Evolutionary conservation across 2,113 vertebrate species (phyloP), one percentile per base, ranked within the genome.

Genomic region (Kryptolebias marmoratus): DNA sequence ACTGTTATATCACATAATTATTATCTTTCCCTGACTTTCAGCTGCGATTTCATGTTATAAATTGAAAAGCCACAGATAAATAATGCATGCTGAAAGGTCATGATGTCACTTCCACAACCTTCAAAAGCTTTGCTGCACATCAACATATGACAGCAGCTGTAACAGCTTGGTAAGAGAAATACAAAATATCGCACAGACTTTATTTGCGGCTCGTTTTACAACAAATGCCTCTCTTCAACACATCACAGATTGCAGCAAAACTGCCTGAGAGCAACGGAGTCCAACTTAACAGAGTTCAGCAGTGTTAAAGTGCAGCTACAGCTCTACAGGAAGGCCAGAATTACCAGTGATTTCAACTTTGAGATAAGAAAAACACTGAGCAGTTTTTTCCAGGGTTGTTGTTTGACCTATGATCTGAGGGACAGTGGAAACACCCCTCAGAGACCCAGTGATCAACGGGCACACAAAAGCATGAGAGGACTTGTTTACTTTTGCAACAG

Each of bases 361-460:
- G 59, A 78, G 87, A 89, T 90, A 88, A 81, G 68, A 87, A 85
- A 89, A 88, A 82, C 82, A 85, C 15, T 48, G 57, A 10, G 31
- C 57, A 66, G 30, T 68, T 78, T 76, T 81, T 81, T 73, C 77
- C 77, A 79, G 53, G 39, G 14, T 76, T 79, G 72, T 60, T 18
- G 2, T 78, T 76, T 86, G 82, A 84, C 87, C 83, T 74, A 65
- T 50, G 57, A 68, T 70, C 12, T 12, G 14, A 59, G 48, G 22
- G 27, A 63, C 45, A 56, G n/a, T 2, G 11, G 71, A 27, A 76
- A 85, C 84, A 58, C 89, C 89, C 83, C 36, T 69, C 59, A 39
- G 67, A 56, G 77, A 69, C 75, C 73, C 15, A 0, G 31, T 0
- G 15, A 53, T 77, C 65, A 81, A 31, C 3, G 8, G 62, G 71